Evolutionary conservation across 2,113 vertebrate species (phyloP), one percentile per base, ranked within the genome.

Genomic region (Turdus rufiventris): DNA sequence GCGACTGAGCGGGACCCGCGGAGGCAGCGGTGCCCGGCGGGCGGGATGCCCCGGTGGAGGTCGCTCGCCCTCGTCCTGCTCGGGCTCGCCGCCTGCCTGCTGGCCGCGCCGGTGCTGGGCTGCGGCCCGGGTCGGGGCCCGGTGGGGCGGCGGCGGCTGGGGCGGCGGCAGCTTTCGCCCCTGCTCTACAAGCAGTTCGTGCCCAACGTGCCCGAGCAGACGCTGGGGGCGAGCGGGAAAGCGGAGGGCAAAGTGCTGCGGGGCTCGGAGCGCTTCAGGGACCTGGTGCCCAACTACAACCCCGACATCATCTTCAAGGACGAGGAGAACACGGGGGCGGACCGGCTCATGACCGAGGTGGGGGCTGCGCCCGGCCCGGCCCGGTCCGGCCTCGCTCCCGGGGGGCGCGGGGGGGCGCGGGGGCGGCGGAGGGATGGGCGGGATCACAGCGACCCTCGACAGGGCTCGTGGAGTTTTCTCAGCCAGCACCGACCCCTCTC

Each of bases 231-330:
- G 66, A 98, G 98, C 77, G 98, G 98, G 47, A 98, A 96, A 19
- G 97, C 97, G 1, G 98, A 98, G 94, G 98, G 98, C 57, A 98
- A 97, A 91, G 97, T 98, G 67, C 78, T 93, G 65, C 88, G 98
- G 83, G 96, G 95, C 97, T 99, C 99, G 15, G 99, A 99, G 95
- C 98, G 99, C 92, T 99, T 99, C 96, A 99, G 99, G 97, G 99
- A 99, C 88, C 98, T 99, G 91, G 99, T 98, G 60, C 99, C 99
- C 78, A 99, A 99, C 97, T 99, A 99, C 97, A 99, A 99, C 91
- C 99, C 99, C 74, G 99, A 99, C 97, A 99, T 99, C 94, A 99
- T 99, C 97, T 99, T 99, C 98, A 99, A 99, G 96, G 99, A 99
- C 98, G 99, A 99, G 96, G 99, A 99, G 98, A 99, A 99, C 97